Evolutionary conservation across 2,888 invertebrate genomes (phyloP), one percentile per base, ranked within the genome.

Genomic region (Xanthorhoe spadicearia): DNA sequence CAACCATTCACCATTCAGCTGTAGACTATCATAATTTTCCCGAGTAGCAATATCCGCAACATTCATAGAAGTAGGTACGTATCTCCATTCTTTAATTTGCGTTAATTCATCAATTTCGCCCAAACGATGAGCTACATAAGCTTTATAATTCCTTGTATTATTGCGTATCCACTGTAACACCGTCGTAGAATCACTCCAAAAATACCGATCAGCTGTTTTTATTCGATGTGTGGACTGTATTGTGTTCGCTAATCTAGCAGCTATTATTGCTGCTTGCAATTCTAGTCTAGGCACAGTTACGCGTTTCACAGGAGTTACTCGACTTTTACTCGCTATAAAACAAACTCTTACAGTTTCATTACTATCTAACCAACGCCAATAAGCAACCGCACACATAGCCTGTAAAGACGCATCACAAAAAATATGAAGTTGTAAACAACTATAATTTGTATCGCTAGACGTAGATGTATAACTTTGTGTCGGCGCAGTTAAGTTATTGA

Each of bases 141-240:
- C 6, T 23, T 52, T 52, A 52, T 28, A 52, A 8, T 7, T 52
- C 6, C 52, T 7, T 2, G 28, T 13, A 13, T 52, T 28, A 10
- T 28, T 52, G 2, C 52, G 10, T 5, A 52, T 52, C 52, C 52
- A 52, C 2, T 28, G 28, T 13, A 52, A 28, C 4, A 52, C 52
- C 19, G 52, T 52, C 1, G 23, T 23, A 5, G 52, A 52, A 52
- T 52, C 52, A n/a, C 28, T 19, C 52, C 52, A 52, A 28, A 52
- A 52, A 5, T 10, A n/a, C 15, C n/a, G 15, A 15, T 10, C 10
- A 5, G n/a, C 46, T 5, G 15, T 5, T n/a, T 8, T 5, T 46
- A 46, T 10, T 46, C 15, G 8, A 46, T 46, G 46, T 15, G 8
- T 10, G 0, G 8, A 10, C 15, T 15, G 1, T 10, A 46, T 15